phyloP scores from a whole-genome alignment of 2,888 invertebrate genomes.

The Nymphalis polychloros region DNA sequence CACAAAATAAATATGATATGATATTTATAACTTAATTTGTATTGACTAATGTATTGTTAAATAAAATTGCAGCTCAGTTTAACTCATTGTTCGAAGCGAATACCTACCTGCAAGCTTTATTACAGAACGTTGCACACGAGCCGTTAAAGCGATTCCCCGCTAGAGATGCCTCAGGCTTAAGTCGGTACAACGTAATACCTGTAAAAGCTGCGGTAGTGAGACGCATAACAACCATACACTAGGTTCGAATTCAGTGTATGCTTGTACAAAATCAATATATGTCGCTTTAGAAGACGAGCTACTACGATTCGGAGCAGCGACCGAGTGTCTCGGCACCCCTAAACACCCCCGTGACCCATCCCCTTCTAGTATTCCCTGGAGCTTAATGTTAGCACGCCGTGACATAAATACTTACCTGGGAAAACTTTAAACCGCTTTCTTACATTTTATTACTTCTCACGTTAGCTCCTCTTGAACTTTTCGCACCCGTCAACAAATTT shows the following conservation, averaged over 20 bases:
- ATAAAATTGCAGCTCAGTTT: slow-evolving; percentile 16
- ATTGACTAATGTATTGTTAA: slow-evolving; percentile 14
- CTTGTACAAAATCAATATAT: slow-evolving; percentile 63
- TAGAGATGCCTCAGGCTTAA: slow-evolving; percentile 25
- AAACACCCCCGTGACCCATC: slow-evolving; percentile 61
- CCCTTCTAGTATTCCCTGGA: slow-evolving; percentile 60
- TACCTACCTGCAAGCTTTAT: slow-evolving; percentile 20
- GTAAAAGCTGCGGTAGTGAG: slow-evolving; percentile 37
- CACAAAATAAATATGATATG: background rate
- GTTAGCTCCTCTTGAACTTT: slow-evolving; percentile 42
- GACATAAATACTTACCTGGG: slow-evolving; percentile 72
- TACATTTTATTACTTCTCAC: slow-evolving; percentile 60
- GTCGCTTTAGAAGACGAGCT: slow-evolving; percentile 55
- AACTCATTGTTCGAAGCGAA: slow-evolving; percentile 16
- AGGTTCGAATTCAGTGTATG: slow-evolving; percentile 47
- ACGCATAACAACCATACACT: slow-evolving; percentile 44
- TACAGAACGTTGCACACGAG: slow-evolving; percentile 25
- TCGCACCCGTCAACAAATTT: slow-evolving; percentile 3
- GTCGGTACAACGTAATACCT: slow-evolving; percentile 27
- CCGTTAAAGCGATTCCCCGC: slow-evolving; percentile 39
- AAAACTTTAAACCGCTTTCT: slow-evolving; percentile 66
- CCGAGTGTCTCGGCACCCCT: slow-evolving; percentile 54
- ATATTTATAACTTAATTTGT: too few relatives aligned
- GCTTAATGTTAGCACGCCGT: slow-evolving; percentile 67
- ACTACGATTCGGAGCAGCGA: slow-evolving; percentile 55